These are phyloP conservation scores for Hucho hucho DNA, from an alignment of 2,113 vertebrate species.

Conservation along the genomic window DNA sequence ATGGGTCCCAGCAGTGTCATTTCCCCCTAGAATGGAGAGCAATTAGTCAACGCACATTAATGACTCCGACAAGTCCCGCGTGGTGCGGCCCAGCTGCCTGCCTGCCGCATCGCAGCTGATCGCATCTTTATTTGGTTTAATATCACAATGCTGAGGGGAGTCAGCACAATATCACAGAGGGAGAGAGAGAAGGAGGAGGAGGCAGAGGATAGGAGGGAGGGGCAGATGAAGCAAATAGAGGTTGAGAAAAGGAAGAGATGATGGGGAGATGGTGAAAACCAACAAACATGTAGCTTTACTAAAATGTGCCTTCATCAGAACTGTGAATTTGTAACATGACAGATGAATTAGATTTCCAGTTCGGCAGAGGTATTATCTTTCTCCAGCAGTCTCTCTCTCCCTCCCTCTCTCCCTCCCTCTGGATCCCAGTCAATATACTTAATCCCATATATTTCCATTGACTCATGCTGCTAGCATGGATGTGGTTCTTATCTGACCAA, in stretches of 20 bases:
- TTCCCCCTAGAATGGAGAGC: conserved; percentile 39
- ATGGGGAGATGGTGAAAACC: neutral
- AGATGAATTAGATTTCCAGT: too few relatives aligned
- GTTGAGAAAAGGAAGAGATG: neutral
- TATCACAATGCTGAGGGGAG: conserved; percentile 22
- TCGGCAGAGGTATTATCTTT: too few relatives aligned
- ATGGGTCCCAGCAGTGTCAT: conserved; percentile 26
- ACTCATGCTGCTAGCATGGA: too few relatives aligned
- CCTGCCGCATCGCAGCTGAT: conserved; percentile 33
- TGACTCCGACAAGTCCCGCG: conserved; percentile 50
- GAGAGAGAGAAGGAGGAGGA: neutral
- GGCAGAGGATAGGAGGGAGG: neutral
- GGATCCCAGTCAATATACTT: too few relatives aligned
- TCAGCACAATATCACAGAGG: neutral
- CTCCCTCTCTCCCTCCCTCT: too few relatives aligned
- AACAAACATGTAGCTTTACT: too few relatives aligned
- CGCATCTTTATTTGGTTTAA: conserved; percentile 55
- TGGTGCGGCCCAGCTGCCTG: conserved; percentile 35
- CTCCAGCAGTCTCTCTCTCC: too few relatives aligned
- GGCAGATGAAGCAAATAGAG: neutral
- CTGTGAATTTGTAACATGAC: too few relatives aligned
- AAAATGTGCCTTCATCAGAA: too few relatives aligned
- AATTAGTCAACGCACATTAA: conserved; percentile 66
- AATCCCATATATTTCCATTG: too few relatives aligned
- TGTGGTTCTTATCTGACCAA: too few relatives aligned